phyloP scores from a whole-genome alignment of 2,113 vertebrate genomes.

The Rhadina sibilatrix region DNA sequence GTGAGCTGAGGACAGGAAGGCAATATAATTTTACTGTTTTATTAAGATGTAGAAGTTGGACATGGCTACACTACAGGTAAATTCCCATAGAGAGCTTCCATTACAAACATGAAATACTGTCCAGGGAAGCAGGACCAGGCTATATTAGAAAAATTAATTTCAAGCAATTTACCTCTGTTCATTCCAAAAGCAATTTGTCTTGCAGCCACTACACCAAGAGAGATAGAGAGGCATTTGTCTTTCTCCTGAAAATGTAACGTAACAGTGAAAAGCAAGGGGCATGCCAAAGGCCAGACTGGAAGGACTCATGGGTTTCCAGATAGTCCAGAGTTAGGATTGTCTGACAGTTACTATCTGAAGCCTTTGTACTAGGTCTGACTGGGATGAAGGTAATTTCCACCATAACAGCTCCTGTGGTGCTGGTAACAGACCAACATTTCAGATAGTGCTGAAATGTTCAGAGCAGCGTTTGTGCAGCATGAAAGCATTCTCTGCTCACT shows the following conservation, averaged over 20 bases:
- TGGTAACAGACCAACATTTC: neutral
- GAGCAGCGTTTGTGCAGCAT: neutral
- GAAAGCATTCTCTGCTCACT: neutral
- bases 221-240: neutral
- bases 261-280: neutral
- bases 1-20: neutral
- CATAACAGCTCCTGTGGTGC: neutral
- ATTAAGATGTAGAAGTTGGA: constrained; percentile 23
- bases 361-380: neutral
- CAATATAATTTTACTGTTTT: neutral
- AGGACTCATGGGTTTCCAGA: neutral
- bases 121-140: neutral
- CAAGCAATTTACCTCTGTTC: neutral
- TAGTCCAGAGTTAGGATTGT: neutral
- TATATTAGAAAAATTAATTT: neutral
- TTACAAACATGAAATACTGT: neutral
- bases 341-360: neutral
- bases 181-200: neutral
- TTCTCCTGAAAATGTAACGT: neutral
- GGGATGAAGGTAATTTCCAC: neutral
- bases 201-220: neutral
- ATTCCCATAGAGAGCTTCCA: neutral
- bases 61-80: neutral
- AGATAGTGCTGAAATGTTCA: neutral
- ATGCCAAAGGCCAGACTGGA: neutral